These are phyloP conservation scores for Scytalopus superciliaris DNA, from an alignment of 2,113 vertebrate species.

Conservation along the genomic window DNA sequence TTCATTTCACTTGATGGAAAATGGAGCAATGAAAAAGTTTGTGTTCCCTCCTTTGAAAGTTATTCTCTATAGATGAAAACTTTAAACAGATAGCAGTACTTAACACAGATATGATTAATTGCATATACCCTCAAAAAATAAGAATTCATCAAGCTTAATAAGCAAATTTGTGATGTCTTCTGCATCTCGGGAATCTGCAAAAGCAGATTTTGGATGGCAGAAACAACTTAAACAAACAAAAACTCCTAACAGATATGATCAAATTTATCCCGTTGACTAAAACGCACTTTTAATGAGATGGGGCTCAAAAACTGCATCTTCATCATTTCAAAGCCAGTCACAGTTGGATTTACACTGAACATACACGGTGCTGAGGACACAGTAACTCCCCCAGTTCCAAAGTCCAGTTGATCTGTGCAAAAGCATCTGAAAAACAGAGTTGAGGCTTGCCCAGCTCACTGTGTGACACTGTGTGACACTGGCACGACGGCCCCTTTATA, in stretches of 20 bases:
- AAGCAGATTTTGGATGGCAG: neutral
- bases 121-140: neutral
- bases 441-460: neutral
- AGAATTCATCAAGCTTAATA: neutral
- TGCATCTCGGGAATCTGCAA: neutral
- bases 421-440: neutral
- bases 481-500: neutral
- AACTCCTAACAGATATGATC: neutral
- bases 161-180: neutral
- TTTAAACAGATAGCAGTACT: neutral
- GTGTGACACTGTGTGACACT: fast-evolving
- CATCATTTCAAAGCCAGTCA: neutral
- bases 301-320: neutral
- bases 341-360: neutral
- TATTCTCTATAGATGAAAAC: neutral
- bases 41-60: neutral
- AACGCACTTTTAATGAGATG: neutral
- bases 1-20: neutral
- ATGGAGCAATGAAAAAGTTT: neutral
- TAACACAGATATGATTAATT: neutral
- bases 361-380: neutral
- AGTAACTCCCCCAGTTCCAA: neutral
- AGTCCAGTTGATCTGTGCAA: neutral
- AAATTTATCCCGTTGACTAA: neutral
- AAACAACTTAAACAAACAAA: neutral